Evolutionary conservation across 2,797 vertebrate genomes (phyloP).

Genomic region (Thripadectes ignobilis): DNA sequence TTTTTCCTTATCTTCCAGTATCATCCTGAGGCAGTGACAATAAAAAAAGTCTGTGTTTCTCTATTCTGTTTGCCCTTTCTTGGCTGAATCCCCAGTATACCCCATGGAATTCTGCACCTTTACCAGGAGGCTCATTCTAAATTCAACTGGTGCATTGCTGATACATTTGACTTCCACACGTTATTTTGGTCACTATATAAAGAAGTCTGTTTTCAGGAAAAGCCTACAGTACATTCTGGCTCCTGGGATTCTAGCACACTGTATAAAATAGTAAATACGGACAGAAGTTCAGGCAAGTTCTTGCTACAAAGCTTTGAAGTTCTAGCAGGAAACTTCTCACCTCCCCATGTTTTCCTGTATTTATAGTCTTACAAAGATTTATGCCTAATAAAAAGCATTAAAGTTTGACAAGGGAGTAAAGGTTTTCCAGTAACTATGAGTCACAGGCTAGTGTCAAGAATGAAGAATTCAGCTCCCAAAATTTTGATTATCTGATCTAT

Average conservation of each 20-base stretch:
- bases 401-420: neutral
- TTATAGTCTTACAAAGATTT: neutral
- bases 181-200: neutral
- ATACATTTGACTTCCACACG: neutral
- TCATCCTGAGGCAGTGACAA: neutral
- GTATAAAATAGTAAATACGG: neutral
- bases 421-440: neutral
- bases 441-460: neutral
- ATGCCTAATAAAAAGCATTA: neutral
- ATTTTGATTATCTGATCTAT: neutral
- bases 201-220: neutral
- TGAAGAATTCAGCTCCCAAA: neutral
- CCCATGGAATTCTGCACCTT: neutral
- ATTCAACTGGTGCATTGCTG: neutral
- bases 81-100: neutral
- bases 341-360: neutral
- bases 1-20: neutral
- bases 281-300: neutral
- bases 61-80: neutral
- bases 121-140: neutral
- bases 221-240: neutral
- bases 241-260: neutral
- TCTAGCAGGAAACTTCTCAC: neutral
- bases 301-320: neutral
- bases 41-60: neutral